Evolutionary conservation across 2,888 invertebrate genomes (phyloP).

Genomic region (Ophraella communa): DNA sequence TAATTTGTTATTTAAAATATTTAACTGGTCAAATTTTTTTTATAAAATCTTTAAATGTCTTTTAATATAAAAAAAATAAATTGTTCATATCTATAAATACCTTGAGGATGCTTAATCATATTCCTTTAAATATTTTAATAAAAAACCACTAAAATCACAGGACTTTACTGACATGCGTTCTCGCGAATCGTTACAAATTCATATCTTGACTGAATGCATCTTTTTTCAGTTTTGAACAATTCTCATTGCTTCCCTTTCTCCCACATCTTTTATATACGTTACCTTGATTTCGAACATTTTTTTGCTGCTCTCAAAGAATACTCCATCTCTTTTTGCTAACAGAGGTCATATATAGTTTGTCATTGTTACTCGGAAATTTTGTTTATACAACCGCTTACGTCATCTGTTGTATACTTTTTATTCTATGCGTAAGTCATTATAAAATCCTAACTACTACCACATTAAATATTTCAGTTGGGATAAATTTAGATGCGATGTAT

Average conservation of each 20-base stretch:
- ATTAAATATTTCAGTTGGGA: neutral
- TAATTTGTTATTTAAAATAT: too few relatives aligned
- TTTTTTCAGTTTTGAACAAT: conserved; percentile 27
- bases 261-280: conserved; percentile 15
- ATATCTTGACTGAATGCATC: conserved; percentile 20
- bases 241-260: conserved; percentile 29
- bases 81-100: too few relatives aligned
- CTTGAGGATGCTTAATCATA: neutral
- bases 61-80: too few relatives aligned
- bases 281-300: conserved; percentile 24
- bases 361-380: conserved; percentile 42
- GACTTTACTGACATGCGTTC: conserved; percentile 3
- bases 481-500: neutral
- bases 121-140: neutral
- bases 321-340: conserved; percentile 4
- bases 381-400: conserved; percentile 38
- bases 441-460: neutral
- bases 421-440: conserved; percentile 29
- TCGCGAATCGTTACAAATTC: conserved; percentile 7
- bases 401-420: conserved; percentile 38
- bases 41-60: too few relatives aligned
- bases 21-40: too few relatives aligned
- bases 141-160: neutral
- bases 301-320: conserved; percentile 7
- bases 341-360: conserved; percentile 6